phyloP scores from a whole-genome alignment of 2,113 vertebrate species.

The Petrocephalus zakoni region DNA sequence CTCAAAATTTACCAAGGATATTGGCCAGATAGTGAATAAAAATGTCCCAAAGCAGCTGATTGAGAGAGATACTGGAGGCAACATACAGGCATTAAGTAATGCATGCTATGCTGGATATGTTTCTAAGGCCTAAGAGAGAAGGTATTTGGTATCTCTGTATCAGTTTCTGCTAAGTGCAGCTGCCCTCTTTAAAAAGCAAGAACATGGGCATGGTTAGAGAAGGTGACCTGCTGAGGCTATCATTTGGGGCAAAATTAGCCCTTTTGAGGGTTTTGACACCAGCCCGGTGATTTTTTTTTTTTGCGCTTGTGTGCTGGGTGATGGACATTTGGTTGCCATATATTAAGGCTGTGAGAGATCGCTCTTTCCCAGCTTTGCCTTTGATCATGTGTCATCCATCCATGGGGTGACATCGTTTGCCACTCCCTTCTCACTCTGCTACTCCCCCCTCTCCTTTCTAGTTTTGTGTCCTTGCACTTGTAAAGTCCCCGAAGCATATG shows the following conservation, averaged over 20 bases:
- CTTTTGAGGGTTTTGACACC: not conserved
- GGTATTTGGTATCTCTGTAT: slow-evolving; percentile 31
- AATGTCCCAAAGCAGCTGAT: not conserved
- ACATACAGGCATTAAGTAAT: not conserved
- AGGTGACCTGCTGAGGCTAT: not conserved
- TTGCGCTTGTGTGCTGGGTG: not conserved
- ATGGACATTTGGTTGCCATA: not conserved
- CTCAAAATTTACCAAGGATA: not conserved
- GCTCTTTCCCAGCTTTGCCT: not conserved
- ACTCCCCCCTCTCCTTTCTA: not conserved
- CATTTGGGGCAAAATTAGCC: not conserved
- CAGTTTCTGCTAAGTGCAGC: slow-evolving; percentile 24
- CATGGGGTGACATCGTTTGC: not conserved
- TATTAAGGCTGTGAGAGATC: not conserved
- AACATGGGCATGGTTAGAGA: slow-evolving; percentile 36
- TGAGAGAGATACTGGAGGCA: not conserved
- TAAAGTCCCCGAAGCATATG: not conserved
- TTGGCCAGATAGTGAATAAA: not conserved
- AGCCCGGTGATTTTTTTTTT: not conserved
- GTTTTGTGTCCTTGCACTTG: not conserved
- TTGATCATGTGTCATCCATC: slow-evolving; percentile 16
- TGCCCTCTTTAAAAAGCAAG: slow-evolving; percentile 29
- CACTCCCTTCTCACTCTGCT: not conserved
- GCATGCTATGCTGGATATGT: not conserved
- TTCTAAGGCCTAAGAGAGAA: slow-evolving; percentile 3